Evolutionary conservation across 2,113 vertebrate species (phyloP), one percentile per base, ranked within the genome.

Genomic region (Tamias sibiricus): DNA sequence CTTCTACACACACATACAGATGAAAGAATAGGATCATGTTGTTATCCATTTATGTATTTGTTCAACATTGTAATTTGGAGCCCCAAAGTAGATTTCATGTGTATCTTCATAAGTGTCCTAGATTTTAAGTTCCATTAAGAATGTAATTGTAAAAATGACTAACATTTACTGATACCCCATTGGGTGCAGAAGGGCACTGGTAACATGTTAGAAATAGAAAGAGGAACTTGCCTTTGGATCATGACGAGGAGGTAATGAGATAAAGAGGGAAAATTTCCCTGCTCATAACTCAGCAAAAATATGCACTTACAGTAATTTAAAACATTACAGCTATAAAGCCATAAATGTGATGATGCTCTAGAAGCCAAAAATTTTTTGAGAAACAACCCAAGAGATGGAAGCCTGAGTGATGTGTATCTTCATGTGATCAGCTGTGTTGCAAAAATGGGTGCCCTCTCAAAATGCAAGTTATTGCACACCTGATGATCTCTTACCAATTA

Each of bases 191-290:
- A 42, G 22, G 75, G n/a, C 22, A 19, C 9, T 2, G 76, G 40
- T 37, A n/a, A 72, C 49, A 19, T 37, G 69, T 13, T 37, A 26
- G 52, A 66, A 68, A 66, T 32, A 93, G 69, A 96, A 96, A 92
- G 66, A 93, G 83, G 95, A 97, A 97, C 57, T 92, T 88, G 6
- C 20, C 37, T 92, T 81, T 35, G 82, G 47, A 64, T 8, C 10
- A 9, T 10, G 19, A 30, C 49, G 66, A n/a, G 77, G 32, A 86
- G 8, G 40, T 19, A 13, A 79, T n/a, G 96, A 90, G 89, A 40
- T 74, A 72, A 83, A 87, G 37, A 93, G 75, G 95, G 95, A 62
- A 94, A 85, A 86, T 87, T 57, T 87, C 83, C 35, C 19, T 84
- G 75, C 64, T 77, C 6, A 8, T 16, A 68, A 28, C 71, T 88